A percentile compares a stretch with the other conserved stretches of the same genome.
Conservation (phyloP, 2,888 invertebrate species). For the Trisateles emortualis region DNA sequence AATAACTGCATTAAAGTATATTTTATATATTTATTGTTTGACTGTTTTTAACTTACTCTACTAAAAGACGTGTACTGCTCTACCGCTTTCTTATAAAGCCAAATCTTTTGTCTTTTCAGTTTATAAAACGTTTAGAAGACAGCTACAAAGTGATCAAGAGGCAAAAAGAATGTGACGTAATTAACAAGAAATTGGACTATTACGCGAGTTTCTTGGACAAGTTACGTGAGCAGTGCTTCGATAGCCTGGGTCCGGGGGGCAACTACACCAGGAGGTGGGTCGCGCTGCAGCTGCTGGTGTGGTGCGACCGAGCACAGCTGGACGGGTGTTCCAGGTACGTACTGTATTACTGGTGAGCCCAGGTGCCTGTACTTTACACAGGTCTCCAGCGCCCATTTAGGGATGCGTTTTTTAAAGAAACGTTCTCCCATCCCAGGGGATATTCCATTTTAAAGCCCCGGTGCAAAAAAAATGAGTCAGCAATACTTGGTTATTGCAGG, state of each 20-base stretch:
- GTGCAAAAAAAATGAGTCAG: no score
- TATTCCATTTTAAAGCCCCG: no score
- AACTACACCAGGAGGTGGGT: slow-evolving; percentile 88
- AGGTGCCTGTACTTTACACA: no score
- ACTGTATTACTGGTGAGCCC: no score
- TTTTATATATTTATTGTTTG: no score
- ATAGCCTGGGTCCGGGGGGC: slow-evolving; percentile 87
- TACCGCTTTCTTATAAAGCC: neutral
- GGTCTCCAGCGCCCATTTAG: no score
- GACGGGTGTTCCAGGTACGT: slow-evolving; percentile 58
- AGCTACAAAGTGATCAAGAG: slow-evolving; percentile 64
- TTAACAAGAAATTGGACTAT: slow-evolving; percentile 37
- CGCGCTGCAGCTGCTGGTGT: slow-evolving; percentile 85
- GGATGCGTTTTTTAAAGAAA: no score
- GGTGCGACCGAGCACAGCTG: slow-evolving; percentile 55
- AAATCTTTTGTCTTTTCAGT: slow-evolving; percentile 49
- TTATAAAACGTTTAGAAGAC: slow-evolving; percentile 71
- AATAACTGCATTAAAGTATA: no score
- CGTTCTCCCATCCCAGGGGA: no score
- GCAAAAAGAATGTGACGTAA: slow-evolving; percentile 27
- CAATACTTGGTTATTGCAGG: no score
- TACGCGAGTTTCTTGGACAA: slow-evolving; percentile 80
- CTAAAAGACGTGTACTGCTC: no score
- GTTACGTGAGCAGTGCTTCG: slow-evolving; percentile 82
- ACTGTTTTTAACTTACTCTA: no score